Evolutionary conservation across 2,888 invertebrate genomes (phyloP), one percentile per base, ranked within the genome.

Genomic region (Eristalinus aeneus): DNA sequence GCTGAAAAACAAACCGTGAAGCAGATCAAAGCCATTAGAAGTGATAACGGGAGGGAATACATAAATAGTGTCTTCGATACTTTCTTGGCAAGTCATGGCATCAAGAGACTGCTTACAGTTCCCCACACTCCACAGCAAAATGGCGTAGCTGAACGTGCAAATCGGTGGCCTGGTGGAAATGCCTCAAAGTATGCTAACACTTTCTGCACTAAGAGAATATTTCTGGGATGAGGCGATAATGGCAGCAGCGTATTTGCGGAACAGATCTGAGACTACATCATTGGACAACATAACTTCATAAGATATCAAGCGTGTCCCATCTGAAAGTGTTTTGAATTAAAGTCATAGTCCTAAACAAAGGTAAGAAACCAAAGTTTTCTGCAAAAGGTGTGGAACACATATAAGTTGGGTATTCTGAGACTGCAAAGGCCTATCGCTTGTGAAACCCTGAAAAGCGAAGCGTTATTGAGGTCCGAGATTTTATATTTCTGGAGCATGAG

Each of bases 131-230:
- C 46, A 10, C 76, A 88, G 54, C 79, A 85, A 46, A 88, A 88
- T 54, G 81, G 85, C 11, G 78, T 88, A 4, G 77, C 85, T 1
- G 85, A 88, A 61, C 32, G 76, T 27, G 61, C 68, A 16, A 80
- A 80, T 36, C 46, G 67, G n/a, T n/a, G n/a, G n/a, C n/a, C n/a
- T n/a, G n/a, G n/a, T n/a, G n/a, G n/a, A n/a, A n/a, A n/a, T n/a
- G n/a, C n/a, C n/a, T n/a, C n/a, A n/a, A n/a, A n/a, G n/a, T n/a
- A n/a, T n/a, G n/a, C n/a, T n/a, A 5, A 80, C 77, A 22, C 89
- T 89, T 36, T 80, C 83, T 54, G 89, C 89, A 6, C 77, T 90
- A 23, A 79, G 88, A 89, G 90, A 76, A 39, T 39, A 77, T 20
- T 69, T 88, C 22, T 89, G 89, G 61, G 88, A 54, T 10, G 87